Conservation (phyloP, 2,113 vertebrate species). For the Ancistrus triradiatus region DNA sequence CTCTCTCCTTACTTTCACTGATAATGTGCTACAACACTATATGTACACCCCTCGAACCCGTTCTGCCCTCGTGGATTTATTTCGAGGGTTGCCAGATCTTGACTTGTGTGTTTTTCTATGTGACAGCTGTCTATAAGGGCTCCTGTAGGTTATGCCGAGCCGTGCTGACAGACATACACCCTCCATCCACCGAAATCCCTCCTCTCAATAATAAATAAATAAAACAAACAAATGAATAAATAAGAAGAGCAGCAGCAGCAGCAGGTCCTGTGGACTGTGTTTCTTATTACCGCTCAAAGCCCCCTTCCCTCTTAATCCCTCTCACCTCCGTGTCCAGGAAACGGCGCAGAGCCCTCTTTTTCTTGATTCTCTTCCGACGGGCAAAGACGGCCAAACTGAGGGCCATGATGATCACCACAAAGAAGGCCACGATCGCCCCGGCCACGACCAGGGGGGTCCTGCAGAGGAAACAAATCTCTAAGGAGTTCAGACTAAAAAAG, state of each 20-base stretch:
- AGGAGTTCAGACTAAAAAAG: no score
- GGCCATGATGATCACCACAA: slow-evolving; percentile 87
- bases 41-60: no score
- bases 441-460: slow-evolving; percentile 95
- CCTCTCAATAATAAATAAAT: neutral
- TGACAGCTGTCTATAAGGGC: neutral
- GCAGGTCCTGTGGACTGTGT: no score
- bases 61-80: no score
- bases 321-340: slow-evolving; percentile 96
- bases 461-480: slow-evolving; percentile 39
- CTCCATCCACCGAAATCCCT: no score
- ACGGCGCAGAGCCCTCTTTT: slow-evolving; percentile 88
- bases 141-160: neutral
- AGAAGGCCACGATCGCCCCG: slow-evolving; percentile 87
- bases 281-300: neutral
- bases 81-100: neutral
- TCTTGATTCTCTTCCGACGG: slow-evolving; percentile 92
- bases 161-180: neutral
- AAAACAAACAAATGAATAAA: no score
- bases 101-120: neutral
- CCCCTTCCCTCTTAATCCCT: neutral
- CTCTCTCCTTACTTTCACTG: no score
- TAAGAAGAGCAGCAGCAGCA: no score
- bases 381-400: slow-evolving; percentile 86
- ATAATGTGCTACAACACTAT: no score